A percentile compares a stretch with the other conserved stretches of the same genome.
These are phyloP conservation scores for Dufourea novaeangliae DNA, from an alignment of 1,140 invertebrate species.

Conservation along the genomic window DNA sequence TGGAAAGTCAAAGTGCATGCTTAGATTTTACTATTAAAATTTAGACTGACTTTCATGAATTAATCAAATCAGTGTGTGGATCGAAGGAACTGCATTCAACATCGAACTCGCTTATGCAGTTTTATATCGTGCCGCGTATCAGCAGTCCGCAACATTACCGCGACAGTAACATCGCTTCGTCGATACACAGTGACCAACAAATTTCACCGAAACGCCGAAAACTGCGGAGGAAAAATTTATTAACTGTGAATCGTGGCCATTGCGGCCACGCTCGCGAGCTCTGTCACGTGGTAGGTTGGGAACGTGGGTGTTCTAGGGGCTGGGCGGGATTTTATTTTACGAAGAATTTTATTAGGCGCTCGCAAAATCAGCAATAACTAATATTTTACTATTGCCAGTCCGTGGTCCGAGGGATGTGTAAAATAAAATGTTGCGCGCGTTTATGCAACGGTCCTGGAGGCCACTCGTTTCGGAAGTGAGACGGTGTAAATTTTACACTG, in stretches of 20 bases:
- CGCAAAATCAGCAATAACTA: conserved; percentile 73
- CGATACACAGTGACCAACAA: conserved; percentile 64
- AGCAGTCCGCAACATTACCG: conserved; percentile 29
- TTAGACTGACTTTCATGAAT: no score
- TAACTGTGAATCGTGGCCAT: conserved; percentile 71
- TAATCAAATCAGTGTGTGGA: not conserved
- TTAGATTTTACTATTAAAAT: no score
- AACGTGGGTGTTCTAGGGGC: no score
- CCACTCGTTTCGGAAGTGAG: conserved; percentile 71
- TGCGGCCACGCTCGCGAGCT: not conserved
- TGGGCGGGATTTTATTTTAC: conserved; percentile 65
- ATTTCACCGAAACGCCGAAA: conserved; percentile 63
- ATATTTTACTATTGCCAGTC: conserved; percentile 68
- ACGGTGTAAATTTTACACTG: conserved; percentile 72
- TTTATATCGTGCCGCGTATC: conserved; percentile 44
- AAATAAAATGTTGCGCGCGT: conserved; percentile 71
- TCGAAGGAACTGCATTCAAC: not conserved
- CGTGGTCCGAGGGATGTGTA: conserved; percentile 37
- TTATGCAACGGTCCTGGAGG: conserved; percentile 67
- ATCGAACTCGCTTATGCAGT: conserved; percentile 23
- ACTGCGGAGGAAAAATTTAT: conserved; percentile 71
- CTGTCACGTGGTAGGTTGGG: conserved; percentile 5
- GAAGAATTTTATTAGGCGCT: conserved; percentile 71
- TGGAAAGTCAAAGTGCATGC: no score
- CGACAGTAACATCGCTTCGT: conserved; percentile 42